Percentiles rank a stretch among this genome's conserved stretches.
These are phyloP conservation scores for Patiria pectinifera DNA, from an alignment of 53 echinoderm and acorn worm species.

Conservation along the genomic window DNA sequence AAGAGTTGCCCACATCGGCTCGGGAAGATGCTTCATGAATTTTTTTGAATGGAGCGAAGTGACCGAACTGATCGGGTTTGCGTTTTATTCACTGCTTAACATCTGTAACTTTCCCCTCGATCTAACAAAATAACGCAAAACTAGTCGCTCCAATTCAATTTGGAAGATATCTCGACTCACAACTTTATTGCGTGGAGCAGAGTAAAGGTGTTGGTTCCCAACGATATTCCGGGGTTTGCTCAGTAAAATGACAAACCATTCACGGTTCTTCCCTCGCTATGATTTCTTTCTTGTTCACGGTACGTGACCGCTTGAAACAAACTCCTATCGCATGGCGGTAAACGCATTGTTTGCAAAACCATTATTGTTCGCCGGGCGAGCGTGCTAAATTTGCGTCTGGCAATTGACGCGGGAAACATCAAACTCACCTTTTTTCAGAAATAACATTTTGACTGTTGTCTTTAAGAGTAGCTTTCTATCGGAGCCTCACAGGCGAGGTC, in stretches of 20 bases:
- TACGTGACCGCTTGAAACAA: slow-evolving; percentile 1
- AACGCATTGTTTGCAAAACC: neutral
- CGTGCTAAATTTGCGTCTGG: slow-evolving; percentile 4
- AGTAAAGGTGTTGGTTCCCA: neutral
- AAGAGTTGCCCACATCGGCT: too few species aligned
- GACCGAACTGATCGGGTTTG: too few species aligned
- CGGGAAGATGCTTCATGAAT: too few species aligned
- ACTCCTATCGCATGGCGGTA: neutral
- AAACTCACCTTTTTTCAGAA: neutral
- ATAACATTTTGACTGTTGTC: neutral
- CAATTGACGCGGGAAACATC: neutral
- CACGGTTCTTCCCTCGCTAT: neutral
- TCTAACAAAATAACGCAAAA: too few species aligned
- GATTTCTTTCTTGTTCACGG: neutral
- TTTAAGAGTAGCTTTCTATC: neutral
- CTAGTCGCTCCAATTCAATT: too few species aligned
- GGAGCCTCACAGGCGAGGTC: neutral
- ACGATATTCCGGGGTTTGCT: neutral
- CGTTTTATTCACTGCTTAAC: too few species aligned
- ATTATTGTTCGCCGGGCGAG: neutral
- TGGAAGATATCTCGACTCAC: too few species aligned
- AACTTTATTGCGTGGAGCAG: too few species aligned
- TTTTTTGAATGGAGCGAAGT: too few species aligned
- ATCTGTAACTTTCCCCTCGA: too few species aligned
- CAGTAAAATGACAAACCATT: neutral